A percentile compares a stretch with the other conserved stretches of the same genome.
Evolutionary conservation across 1,140 invertebrate genomes (phyloP).

Genomic region (Pseudomyrmex dendroicus): DNA sequence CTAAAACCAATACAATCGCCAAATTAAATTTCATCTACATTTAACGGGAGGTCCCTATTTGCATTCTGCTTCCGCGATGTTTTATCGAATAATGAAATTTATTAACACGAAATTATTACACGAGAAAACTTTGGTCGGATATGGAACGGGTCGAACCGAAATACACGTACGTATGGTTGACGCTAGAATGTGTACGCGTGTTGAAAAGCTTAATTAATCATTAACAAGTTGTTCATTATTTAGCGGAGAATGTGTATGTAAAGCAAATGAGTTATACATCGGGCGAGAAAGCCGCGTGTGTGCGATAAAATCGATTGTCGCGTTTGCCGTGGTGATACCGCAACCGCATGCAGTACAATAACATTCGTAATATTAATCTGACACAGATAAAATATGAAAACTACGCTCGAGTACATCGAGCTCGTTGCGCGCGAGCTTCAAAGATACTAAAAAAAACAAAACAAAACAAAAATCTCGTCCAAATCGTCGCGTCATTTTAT

Average conservation of each 20-base stretch:
- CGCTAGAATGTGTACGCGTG: slow-evolving; percentile 9
- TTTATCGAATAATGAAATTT: slow-evolving; percentile 42
- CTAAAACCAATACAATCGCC: slow-evolving; percentile 73
- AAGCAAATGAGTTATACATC: slow-evolving; percentile 12
- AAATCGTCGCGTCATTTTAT: not conserved
- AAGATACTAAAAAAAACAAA: not conserved
- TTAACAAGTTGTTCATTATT: slow-evolving; percentile 79
- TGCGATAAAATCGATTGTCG: slow-evolving; percentile 65
- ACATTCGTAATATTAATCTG: slow-evolving; percentile 19
- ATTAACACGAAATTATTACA: slow-evolving; percentile 34
- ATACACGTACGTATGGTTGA: not conserved
- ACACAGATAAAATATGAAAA: slow-evolving; percentile 14
- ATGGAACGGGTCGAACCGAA: not conserved
- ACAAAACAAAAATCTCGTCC: not conserved
- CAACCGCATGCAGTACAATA: slow-evolving; percentile 45
- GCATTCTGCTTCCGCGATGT: not conserved
- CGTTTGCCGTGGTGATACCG: slow-evolving; percentile 27
- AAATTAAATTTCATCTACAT: slow-evolving; percentile 23
- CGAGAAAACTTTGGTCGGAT: not conserved
- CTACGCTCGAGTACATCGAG: not conserved
- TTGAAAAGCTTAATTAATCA: slow-evolving; percentile 76
- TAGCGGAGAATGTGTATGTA: slow-evolving; percentile 43
- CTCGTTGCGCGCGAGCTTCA: too few species aligned
- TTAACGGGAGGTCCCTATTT: slow-evolving; percentile 9
- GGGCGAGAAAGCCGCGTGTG: slow-evolving; percentile 39